Conservation (phyloP, 2,888 invertebrate genomes). For the Abrostola tripartita region DNA sequence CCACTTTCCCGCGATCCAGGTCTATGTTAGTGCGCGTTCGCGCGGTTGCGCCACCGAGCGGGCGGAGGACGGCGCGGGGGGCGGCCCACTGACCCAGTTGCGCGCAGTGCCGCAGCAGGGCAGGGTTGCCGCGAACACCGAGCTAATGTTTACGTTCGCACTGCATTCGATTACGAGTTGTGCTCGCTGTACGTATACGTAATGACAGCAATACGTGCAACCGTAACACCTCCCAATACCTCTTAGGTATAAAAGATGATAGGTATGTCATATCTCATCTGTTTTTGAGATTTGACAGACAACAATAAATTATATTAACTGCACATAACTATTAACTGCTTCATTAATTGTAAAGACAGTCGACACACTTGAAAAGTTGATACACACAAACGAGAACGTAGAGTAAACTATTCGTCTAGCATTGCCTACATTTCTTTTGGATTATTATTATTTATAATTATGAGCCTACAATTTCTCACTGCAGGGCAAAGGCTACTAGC, state of each 20-base stretch:
- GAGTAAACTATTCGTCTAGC: too few species aligned
- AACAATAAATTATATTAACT: too few species aligned
- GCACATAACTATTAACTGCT: too few species aligned
- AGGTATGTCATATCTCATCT: too few species aligned
- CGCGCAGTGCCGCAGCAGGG: conserved; percentile 90
- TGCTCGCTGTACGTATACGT: conserved; percentile 56
- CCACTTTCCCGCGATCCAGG: conserved; percentile 97
- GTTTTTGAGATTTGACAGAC: too few species aligned
- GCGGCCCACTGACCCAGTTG: conserved; percentile 96
- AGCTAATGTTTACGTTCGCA: conserved; percentile 84
- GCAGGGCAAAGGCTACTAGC: too few species aligned
- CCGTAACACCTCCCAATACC: conserved; percentile 26
- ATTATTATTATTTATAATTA: too few species aligned
- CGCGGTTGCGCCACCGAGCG: conserved; percentile 86
- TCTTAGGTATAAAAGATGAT: conserved; percentile 6
- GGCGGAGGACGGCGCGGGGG: conserved; percentile 87
- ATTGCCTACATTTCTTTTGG: too few species aligned
- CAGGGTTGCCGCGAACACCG: conserved; percentile 86
- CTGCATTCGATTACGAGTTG: conserved; percentile 70
- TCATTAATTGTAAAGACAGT: too few species aligned
- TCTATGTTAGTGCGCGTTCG: conserved; percentile 94
- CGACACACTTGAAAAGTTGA: too few species aligned
- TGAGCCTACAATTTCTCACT: too few species aligned
- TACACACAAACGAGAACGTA: too few species aligned
- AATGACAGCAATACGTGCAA: conserved; percentile 48